Evolutionary conservation across 2,113 vertebrate genomes (phyloP).

Genomic region (Entelurus aequoreus): DNA sequence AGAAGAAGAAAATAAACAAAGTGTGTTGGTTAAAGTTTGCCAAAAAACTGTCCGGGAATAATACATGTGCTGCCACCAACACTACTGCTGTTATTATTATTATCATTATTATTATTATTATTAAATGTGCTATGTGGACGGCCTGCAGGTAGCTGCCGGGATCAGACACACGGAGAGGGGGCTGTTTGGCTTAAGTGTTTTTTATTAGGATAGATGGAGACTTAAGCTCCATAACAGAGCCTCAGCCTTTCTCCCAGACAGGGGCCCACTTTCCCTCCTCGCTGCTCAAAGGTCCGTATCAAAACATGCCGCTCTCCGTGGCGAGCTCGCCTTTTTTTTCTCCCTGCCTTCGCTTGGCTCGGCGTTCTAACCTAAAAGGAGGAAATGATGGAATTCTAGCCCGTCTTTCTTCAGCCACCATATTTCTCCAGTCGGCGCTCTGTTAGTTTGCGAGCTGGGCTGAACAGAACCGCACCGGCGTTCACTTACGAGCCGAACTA

Average conservation of each 20-base stretch:
- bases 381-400: conserved; percentile 57
- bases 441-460: too few relatives aligned
- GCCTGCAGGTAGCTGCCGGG: conserved; percentile 69
- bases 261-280: conserved; percentile 55
- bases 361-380: conserved; percentile 55
- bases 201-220: conserved; percentile 74
- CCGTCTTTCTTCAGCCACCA: conserved; percentile 59
- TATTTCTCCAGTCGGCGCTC: not conserved
- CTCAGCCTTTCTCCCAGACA: conserved; percentile 65
- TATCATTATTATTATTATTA: conserved; percentile 36
- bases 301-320: conserved; percentile 67
- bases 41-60: conserved; percentile 7
- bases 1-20: conserved; percentile 33
- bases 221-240: conserved; percentile 73
- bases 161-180: conserved; percentile 57
- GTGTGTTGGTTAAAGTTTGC: conserved; percentile 30
- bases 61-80: conserved; percentile 10
- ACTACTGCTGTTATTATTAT: conserved; percentile 14
- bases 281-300: conserved; percentile 58
- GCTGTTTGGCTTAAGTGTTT: conserved; percentile 74
- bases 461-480: too few relatives aligned
- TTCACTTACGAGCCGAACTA: too few relatives aligned
- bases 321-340: conserved; percentile 34
- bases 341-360: conserved; percentile 39
- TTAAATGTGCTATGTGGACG: conserved; percentile 60